Evolutionary conservation across 2,113 vertebrate species (phyloP), one percentile per base, ranked within the genome.

Genomic region (Plecturocebus donacophilus): DNA sequence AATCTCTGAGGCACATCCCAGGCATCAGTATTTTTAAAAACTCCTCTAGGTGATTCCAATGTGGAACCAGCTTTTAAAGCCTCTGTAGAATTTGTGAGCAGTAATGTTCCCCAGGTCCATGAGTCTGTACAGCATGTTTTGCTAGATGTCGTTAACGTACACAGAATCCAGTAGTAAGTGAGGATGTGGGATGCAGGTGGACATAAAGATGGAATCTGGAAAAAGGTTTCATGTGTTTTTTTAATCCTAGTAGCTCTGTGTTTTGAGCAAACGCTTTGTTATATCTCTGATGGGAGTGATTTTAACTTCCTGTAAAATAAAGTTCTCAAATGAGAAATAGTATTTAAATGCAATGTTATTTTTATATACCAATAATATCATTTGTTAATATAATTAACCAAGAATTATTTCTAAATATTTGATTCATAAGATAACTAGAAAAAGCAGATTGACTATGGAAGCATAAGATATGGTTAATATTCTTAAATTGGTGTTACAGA

Each of bases 1-100:
- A 97, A 87, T 97, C 97, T 97, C 87, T 97, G 61, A 87, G 94
- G 90, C 13, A 9, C 96, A 95, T 97, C 97, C 70, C 6, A 77
- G 92, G 66, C 94, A 95, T 70, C 27, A 6, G 56, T 45, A 84
- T 40, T 83, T 96, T 90, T 93, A 54, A 96, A 77, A 89, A 47
- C 80, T 96, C 83, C 79, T 90, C 17, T 16, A 35, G 87, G 52
- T 95, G 92, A 94, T 97, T 96, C 76, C 38, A 95, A 0, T 87
- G 58, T 90, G 94, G 70, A 96, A 84, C 66, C 21, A 87, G 85
- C 84, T 97, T 96, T 95, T 84, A 87, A 97, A 90, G 87, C 30
- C 84, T 82, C 54, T 52, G 30, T 68, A 97, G 89, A 96, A 91
- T 73, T 96, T 95, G 95, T 95, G 73, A 96, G 95, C 70, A 90